phyloP scores from a whole-genome alignment of 2,113 vertebrate genomes.

The Rhinolophus ferrumequinum region DNA sequence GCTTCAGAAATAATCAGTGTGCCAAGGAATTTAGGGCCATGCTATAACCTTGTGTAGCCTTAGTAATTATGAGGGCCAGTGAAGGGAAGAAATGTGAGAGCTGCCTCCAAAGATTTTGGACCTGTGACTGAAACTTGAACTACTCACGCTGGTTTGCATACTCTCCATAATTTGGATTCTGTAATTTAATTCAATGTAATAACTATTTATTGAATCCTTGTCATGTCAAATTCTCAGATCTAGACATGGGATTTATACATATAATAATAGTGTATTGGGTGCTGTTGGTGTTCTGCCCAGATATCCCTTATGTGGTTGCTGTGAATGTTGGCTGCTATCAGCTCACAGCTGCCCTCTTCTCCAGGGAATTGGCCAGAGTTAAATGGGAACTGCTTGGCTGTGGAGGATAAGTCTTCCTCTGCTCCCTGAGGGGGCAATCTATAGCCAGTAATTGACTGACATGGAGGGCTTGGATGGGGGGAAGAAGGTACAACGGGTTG shows the following conservation, averaged over 20 bases:
- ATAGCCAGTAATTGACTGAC: background rate
- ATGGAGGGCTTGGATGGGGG: background rate
- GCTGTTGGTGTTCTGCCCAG: background rate
- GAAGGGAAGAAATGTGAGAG: background rate
- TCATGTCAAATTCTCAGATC: slow-evolving; percentile 1
- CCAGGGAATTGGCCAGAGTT: background rate
- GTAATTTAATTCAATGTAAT: slow-evolving; percentile 13
- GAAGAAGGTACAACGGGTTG: background rate
- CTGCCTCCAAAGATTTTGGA: background rate
- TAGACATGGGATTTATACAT: background rate
- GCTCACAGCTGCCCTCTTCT: background rate
- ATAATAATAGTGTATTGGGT: background rate
- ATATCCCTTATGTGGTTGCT: background rate
- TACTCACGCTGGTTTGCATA: background rate
- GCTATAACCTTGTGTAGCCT: background rate
- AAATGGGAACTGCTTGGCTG: background rate
- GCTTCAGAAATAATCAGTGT: slow-evolving; percentile 35
- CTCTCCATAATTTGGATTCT: background rate
- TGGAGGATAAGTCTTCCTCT: background rate
- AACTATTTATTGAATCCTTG: background rate
- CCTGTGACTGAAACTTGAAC: background rate
- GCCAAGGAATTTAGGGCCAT: slow-evolving; percentile 30
- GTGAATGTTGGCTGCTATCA: background rate
- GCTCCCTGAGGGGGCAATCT: background rate
- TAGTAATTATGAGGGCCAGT: slow-evolving; percentile 40